Evolutionary conservation across 2,113 vertebrate genomes (phyloP).

Genomic region (Phycodurus eques): DNA sequence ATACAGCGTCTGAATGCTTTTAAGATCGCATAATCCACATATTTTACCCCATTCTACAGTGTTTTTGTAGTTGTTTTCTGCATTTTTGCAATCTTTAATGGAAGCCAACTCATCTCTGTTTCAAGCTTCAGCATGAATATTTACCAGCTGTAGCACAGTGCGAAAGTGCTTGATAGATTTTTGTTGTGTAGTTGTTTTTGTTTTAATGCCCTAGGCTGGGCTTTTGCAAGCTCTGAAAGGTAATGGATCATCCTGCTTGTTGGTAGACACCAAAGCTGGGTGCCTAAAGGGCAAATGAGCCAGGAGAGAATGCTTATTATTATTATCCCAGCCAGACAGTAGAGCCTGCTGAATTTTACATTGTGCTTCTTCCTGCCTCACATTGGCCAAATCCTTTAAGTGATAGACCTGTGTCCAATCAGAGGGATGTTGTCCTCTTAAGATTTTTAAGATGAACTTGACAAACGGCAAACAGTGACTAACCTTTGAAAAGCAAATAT

Average conservation of each 20-base stretch:
- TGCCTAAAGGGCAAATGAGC: slow-evolving; percentile 29
- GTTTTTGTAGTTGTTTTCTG: slow-evolving; percentile 45
- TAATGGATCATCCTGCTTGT: slow-evolving; percentile 20
- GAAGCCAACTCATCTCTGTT: slow-evolving; percentile 71
- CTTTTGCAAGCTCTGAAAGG: slow-evolving; percentile 42
- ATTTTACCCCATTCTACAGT: not conserved
- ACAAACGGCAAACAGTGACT: slow-evolving; percentile 49
- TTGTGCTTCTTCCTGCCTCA: slow-evolving; percentile 53
- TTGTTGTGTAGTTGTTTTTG: slow-evolving; percentile 17
- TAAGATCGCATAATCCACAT: not conserved
- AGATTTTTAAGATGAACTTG: slow-evolving; percentile 27
- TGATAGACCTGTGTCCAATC: not conserved
- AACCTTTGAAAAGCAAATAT: slow-evolving; percentile 34
- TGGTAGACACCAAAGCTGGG: slow-evolving; percentile 39
- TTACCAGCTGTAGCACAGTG: slow-evolving; percentile 57
- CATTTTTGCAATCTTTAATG: slow-evolving; percentile 58
- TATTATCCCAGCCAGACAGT: slow-evolving; percentile 47
- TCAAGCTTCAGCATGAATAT: slow-evolving; percentile 70
- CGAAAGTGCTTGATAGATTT: slow-evolving; percentile 55
- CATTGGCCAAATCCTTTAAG: slow-evolving; percentile 15
- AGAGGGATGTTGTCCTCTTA: not conserved
- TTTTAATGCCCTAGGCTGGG: slow-evolving; percentile 23
- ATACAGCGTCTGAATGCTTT: not conserved
- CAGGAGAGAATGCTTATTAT: slow-evolving; percentile 47
- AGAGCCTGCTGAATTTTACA: slow-evolving; percentile 42